Evolutionary conservation across 2,888 invertebrate species (phyloP).

Genomic region (Tetanocera ferruginea): DNA sequence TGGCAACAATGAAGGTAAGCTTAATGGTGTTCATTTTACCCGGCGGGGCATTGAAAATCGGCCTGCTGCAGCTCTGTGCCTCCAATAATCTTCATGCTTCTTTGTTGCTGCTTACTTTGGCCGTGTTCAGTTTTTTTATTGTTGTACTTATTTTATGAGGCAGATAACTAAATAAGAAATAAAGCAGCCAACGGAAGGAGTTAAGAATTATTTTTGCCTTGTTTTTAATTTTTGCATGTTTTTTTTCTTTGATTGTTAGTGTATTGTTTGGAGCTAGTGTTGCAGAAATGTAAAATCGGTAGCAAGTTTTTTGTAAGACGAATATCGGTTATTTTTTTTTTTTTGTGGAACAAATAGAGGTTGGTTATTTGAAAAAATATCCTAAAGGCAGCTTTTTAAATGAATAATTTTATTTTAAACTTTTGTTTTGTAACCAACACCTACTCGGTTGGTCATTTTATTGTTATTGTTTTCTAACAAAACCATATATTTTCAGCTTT

Average conservation of each 20-base stretch:
- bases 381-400: too few species aligned
- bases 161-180: conserved; percentile 31
- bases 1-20: conserved; percentile 29
- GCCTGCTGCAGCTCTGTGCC: background rate
- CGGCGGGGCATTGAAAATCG: conserved; percentile 17
- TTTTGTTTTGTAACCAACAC: too few species aligned
- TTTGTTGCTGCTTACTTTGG: background rate
- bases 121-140: background rate
- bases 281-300: background rate
- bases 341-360: too few species aligned
- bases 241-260: background rate
- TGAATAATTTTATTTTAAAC: too few species aligned
- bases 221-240: too few species aligned
- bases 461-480: too few species aligned
- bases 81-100: background rate
- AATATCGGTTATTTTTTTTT: conserved; percentile 36
- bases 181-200: conserved; percentile 5
- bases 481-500: too few species aligned
- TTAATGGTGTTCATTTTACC: conserved; percentile 31
- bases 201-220: background rate
- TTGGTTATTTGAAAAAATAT: too few species aligned
- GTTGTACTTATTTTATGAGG: conserved; percentile 29
- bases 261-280: background rate
- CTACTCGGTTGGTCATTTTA: too few species aligned
- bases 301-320: background rate